phyloP scores from a whole-genome alignment of 1,140 invertebrate genomes.

The Hylaeus volcanicus region DNA sequence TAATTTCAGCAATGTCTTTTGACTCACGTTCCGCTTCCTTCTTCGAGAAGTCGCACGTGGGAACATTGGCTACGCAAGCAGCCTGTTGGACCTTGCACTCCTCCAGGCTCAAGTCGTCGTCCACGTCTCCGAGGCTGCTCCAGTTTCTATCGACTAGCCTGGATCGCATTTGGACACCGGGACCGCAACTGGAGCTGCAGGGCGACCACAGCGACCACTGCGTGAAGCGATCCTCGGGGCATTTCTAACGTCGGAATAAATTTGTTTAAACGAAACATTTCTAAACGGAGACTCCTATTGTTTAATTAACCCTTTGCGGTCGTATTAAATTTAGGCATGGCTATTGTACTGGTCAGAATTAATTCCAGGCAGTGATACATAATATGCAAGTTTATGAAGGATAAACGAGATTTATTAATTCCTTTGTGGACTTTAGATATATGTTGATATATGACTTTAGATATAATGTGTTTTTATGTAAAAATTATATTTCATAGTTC shows the following conservation, averaged over 20 bases:
- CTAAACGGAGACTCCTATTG: too few species aligned
- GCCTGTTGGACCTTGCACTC: constrained; percentile 74
- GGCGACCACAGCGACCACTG: constrained; percentile 85
- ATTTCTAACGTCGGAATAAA: constrained; percentile 65
- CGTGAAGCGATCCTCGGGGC: constrained; percentile 75
- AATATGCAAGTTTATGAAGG: too few species aligned
- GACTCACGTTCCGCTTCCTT: constrained; percentile 77
- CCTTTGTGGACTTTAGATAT: too few species aligned
- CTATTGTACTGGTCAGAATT: too few species aligned
- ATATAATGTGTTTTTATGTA: too few species aligned
- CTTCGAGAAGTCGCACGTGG: constrained; percentile 80
- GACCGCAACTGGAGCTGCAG: constrained; percentile 86
- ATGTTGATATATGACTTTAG: too few species aligned
- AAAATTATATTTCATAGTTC: too few species aligned
- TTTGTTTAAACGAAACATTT: neutral
- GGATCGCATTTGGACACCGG: constrained; percentile 83
- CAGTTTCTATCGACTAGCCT: constrained; percentile 77
- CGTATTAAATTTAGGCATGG: too few species aligned
- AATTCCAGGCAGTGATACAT: too few species aligned
- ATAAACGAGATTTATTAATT: too few species aligned
- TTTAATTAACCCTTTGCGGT: neutral
- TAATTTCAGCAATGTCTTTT: neutral
- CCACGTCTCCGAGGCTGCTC: constrained; percentile 68
- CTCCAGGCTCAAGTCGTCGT: constrained; percentile 69
- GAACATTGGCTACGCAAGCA: constrained; percentile 78